phyloP scores from a whole-genome alignment of 2,113 vertebrate species.

The Echinops telfairi region DNA sequence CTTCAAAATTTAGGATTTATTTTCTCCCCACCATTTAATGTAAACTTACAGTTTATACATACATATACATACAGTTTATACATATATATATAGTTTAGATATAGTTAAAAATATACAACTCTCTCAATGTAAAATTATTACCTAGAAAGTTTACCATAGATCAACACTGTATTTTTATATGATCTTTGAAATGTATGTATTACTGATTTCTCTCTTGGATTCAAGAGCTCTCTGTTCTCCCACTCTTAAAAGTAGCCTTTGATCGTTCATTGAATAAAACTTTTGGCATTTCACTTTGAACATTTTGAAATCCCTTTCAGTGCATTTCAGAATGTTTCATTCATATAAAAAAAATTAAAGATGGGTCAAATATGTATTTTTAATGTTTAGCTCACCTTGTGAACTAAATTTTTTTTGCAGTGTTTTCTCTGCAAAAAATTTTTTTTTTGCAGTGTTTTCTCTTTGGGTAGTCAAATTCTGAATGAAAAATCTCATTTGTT shows the following conservation, averaged over 20 bases:
- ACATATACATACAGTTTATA: too few relatives aligned
- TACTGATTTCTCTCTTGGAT: neutral
- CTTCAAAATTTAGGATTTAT: neutral
- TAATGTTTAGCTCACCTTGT: constrained; percentile 62
- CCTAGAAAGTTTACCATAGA: neutral
- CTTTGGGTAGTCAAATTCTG: neutral
- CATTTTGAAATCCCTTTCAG: neutral
- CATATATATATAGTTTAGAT: too few relatives aligned
- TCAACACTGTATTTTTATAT: neutral
- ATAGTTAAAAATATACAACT: neutral
- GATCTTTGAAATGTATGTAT: neutral
- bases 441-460: neutral
- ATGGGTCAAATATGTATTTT: neutral
- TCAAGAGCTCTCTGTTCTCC: neutral
- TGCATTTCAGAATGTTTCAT: neutral
- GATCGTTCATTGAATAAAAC: neutral
- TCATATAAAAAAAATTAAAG: neutral
- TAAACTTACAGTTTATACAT: neutral
- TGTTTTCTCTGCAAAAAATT: too few relatives aligned
- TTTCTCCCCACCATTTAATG: neutral
- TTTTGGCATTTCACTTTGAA: constrained; percentile 8
- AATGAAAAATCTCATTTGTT: neutral
- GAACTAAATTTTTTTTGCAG: neutral
- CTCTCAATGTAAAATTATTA: neutral
- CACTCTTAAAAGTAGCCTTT: neutral